Evolutionary conservation across 1,140 invertebrate genomes (phyloP).

Genomic region (Anastrepha ludens): DNA sequence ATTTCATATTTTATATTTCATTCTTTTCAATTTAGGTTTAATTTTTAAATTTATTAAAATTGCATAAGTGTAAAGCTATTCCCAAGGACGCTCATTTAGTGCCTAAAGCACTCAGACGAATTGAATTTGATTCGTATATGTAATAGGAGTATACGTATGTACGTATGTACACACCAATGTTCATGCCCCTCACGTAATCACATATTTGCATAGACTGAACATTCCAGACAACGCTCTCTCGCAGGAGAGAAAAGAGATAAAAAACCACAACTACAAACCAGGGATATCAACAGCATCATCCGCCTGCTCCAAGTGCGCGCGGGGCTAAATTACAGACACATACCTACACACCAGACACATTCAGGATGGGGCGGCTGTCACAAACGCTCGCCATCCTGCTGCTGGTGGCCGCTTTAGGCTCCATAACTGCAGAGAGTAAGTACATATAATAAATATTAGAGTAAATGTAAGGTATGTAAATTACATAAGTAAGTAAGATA

Average conservation of each 20-base stretch:
- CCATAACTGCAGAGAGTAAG: slow-evolving; percentile 67
- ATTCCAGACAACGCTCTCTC: slow-evolving; percentile 42
- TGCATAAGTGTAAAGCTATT: slow-evolving; percentile 48
- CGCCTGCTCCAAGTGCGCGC: neutral
- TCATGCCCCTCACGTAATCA: neutral
- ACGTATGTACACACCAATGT: neutral
- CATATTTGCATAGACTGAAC: slow-evolving; percentile 50
- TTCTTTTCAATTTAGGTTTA: slow-evolving; percentile 42
- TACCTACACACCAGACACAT: slow-evolving; percentile 39
- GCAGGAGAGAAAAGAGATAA: neutral
- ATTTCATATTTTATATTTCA: neutral
- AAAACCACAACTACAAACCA: slow-evolving; percentile 43
- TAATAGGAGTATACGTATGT: neutral
- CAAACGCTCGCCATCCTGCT: slow-evolving; percentile 72
- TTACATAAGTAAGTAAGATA: neutral
- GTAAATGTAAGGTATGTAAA: slow-evolving; percentile 5
- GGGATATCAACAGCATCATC: neutral
- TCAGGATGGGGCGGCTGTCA: slow-evolving; percentile 70
- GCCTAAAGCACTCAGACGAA: slow-evolving; percentile 26
- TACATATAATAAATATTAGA: slow-evolving; percentile 55
- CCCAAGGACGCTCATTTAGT: slow-evolving; percentile 39
- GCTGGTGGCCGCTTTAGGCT: slow-evolving; percentile 66
- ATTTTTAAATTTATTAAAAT: slow-evolving; percentile 49
- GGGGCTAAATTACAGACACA: neutral
- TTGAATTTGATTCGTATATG: slow-evolving; percentile 28